Evolutionary conservation across 1,140 invertebrate species (phyloP).

Genomic region (Drosophila gunungcola): DNA sequence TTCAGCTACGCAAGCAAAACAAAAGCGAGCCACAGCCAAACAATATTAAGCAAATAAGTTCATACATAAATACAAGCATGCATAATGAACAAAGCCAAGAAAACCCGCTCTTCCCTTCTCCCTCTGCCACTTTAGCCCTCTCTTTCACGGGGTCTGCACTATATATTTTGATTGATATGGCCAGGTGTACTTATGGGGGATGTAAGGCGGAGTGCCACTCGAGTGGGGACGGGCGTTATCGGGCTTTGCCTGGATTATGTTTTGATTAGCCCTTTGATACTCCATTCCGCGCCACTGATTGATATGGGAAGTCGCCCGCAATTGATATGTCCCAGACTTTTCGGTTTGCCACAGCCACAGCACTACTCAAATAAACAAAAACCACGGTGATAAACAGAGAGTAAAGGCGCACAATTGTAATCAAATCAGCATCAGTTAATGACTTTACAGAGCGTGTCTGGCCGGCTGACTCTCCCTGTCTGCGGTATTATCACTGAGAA

Average conservation of each 20-base stretch:
- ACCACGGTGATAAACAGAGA: conserved; percentile 2
- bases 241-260: conserved; percentile 56
- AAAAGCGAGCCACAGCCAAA: conserved; percentile 72
- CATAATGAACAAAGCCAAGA: conserved; percentile 33
- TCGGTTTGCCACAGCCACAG: conserved; percentile 2
- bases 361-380: background rate
- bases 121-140: background rate
- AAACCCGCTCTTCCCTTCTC: background rate
- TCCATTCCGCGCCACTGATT: conserved; percentile 27
- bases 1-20: conserved; percentile 82
- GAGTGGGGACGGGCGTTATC: conserved; percentile 56
- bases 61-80: conserved; percentile 20
- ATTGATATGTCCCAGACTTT: conserved; percentile 38
- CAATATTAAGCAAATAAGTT: conserved; percentile 73
- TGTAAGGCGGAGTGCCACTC: conserved; percentile 37
- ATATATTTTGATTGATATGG: conserved; percentile 73
- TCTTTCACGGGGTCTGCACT: conserved; percentile 10
- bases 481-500: conserved; percentile 9
- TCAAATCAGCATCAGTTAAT: conserved; percentile 74
- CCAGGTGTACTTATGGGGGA: conserved; percentile 34
- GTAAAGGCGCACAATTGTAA: conserved; percentile 43
- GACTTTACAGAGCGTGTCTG: conserved; percentile 62
- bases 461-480: background rate
- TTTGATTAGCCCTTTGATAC: conserved; percentile 67
- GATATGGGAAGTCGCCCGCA: conserved; percentile 26